Conservation (phyloP, 1,140 invertebrate species). For the Drosophila rhopaloa region DNA sequence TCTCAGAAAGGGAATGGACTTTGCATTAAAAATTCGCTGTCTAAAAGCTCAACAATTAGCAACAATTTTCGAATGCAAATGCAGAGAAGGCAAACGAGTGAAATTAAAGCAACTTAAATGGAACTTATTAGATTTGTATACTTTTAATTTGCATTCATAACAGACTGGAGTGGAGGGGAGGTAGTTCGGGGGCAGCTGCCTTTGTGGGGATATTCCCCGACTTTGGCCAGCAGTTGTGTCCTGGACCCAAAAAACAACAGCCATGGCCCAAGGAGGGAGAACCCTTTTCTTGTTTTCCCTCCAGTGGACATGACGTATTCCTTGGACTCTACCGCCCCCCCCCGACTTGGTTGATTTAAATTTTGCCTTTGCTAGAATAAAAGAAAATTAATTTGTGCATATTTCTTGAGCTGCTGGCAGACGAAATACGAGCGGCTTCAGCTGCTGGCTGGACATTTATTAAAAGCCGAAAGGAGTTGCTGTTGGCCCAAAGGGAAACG, state of each 20-base stretch:
- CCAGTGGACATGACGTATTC: constrained; percentile 75
- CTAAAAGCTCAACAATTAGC: constrained; percentile 83
- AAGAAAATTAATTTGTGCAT: constrained; percentile 83
- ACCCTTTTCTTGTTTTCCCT: constrained; percentile 74
- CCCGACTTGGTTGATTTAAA: constrained; percentile 71
- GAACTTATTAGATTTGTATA: constrained; percentile 84
- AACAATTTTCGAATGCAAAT: constrained; percentile 77
- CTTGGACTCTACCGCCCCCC: neutral
- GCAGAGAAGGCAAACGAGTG: constrained; percentile 44
- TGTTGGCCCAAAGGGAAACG: constrained; percentile 53
- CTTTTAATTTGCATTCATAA: constrained; percentile 84
- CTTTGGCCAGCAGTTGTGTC: constrained; percentile 59
- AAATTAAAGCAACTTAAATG: constrained; percentile 83
- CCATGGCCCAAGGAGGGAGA: neutral
- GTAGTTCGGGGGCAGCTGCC: neutral
- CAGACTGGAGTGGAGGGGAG: constrained; percentile 40
- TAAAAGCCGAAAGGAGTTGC: constrained; percentile 70
- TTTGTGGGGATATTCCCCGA: constrained; percentile 51
- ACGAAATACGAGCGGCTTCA: constrained; percentile 71
- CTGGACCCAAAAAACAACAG: constrained; percentile 36
- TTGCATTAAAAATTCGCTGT: constrained; percentile 77
- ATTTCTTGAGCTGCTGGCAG: constrained; percentile 75
- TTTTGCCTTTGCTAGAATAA: constrained; percentile 78
- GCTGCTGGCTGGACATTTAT: constrained; percentile 70
- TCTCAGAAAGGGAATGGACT: constrained; percentile 42